Evolutionary conservation across 2,797 vertebrate species (phyloP), one percentile per base, ranked within the genome.

Genomic region (Acomys russatus): DNA sequence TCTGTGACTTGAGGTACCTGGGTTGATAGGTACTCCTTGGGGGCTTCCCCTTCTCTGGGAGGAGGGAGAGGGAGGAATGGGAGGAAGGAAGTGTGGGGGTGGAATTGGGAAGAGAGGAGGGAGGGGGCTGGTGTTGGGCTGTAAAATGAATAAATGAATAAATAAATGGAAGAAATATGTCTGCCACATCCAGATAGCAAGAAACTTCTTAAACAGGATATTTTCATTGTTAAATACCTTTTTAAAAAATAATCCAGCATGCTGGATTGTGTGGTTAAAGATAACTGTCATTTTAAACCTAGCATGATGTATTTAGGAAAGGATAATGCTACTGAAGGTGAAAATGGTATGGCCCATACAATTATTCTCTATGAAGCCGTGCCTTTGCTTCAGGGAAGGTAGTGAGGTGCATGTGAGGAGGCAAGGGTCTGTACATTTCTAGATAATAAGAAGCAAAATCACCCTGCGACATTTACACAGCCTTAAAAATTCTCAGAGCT

Each of bases 301-400:
- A 73, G 10, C 17, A 64, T 51, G 77, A 9, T 1, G 1, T 66
- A 15, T 63, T 8, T 74, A 1, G 86, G 44, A 25, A 74, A 28
- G 71, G 30, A 11, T 25, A 76, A 33, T 73, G 61, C 73, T 71
- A 68, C 25, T 25, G 25, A 44, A 20, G 11, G 35, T 56, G n/a
- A 78, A 80, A 88, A 33, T 35, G 9, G 9, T 59, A 28, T 51
- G 12, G 20, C 74, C 23, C 22, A 0, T 71, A 51, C 20, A 74
- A 38, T 51, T 74, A 80, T 77, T 93, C 91, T 35, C n/a, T 82
- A 5, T 87, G 74, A 80, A 82, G 9, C 73, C 15, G 15, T 70
- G 33, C 49, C 64, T 23, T 91, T 92, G 30, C 61, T 68, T 73
- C 71, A 54, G 63, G 64, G 33, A 91, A 54, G 7, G 9, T 0